Base-by-base conservation (phyloP, 1,140 invertebrate genomes). In the Wiebesia pumilae region DNA sequence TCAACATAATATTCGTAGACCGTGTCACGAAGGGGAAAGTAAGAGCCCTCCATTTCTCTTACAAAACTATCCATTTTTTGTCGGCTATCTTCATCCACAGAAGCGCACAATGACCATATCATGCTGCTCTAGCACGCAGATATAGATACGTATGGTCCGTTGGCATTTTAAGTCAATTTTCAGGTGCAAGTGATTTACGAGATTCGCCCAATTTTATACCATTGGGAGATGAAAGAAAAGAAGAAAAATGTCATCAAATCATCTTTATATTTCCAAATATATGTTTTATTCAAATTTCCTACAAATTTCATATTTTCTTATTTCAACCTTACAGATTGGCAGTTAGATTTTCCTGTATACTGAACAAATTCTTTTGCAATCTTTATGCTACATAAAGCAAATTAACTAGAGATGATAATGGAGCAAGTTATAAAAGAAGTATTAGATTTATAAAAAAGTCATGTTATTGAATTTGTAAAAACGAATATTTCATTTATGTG, bases 1-100 rank as follows among this genome's bases (percentile, higher is more conserved):
- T 98, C 97, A 6, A 98, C 96, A 91, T 95, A 97, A 93, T 98
- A 98, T 91, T 98, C 97, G 94, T 97, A 98, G 6, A 98, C 95
- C 0, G 96, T 97, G 90, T 98, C 97, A 89, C 96, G 97, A 40
- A 97, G 94, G 0, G 97, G 97, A 92, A 97, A 98, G 19, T 33
- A 40, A 1, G 96, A 95, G 16, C 96, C 96, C 91, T 98, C 97
- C 90, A 97, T 95, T 93, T 98, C 97, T 84, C 97, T 95, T 51
- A 98, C 95, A 92, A 95, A 97, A 89, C 95, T 95, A 94, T 98
- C 97, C 81, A 98, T 94, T 93, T 96, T 97, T 85, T 95, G 95
- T 19, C 97, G 95, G n/a, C 97, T 95, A 3, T 96, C 95, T 89
- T 98, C 97, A 91, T 98, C 96, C 24, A 98, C 95, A 0, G 96